Percentiles rank a stretch among this genome's conserved stretches.
These are phyloP conservation scores for Trachymyrmex cornetzi DNA, from an alignment of 1,140 invertebrate genomes.

Conservation along the genomic window DNA sequence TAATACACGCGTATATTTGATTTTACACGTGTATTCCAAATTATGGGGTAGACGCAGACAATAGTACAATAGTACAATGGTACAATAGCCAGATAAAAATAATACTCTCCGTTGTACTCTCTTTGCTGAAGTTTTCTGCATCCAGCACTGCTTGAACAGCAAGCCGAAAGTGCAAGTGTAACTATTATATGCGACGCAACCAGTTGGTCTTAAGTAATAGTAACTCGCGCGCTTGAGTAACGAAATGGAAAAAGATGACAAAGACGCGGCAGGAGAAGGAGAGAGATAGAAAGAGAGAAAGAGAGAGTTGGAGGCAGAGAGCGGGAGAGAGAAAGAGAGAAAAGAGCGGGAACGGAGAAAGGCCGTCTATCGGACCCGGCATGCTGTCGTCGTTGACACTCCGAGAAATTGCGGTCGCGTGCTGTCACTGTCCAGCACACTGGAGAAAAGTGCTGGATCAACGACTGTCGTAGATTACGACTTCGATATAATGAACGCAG, in stretches of 20 bases:
- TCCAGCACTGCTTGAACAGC: conserved; percentile 1
- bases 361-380: conserved; percentile 24
- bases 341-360: conserved; percentile 53
- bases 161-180: conserved; percentile 71
- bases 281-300: background rate
- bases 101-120: background rate
- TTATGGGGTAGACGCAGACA: background rate
- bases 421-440: conserved; percentile 51
- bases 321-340: background rate
- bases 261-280: conserved; percentile 29
- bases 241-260: conserved; percentile 55
- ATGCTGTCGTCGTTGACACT: conserved; percentile 67
- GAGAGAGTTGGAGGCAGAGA: background rate
- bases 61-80: background rate
- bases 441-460: conserved; percentile 50
- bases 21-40: background rate
- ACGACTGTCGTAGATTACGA: conserved; percentile 28
- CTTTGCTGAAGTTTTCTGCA: background rate
- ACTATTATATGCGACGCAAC: conserved; percentile 71
- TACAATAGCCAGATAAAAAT: background rate
- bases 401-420: conserved; percentile 71
- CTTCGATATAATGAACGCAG: conserved; percentile 29
- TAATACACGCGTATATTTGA: background rate
- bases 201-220: conserved; percentile 70
- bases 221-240: conserved; percentile 63